Evolutionary conservation across 2,888 invertebrate genomes (phyloP), one percentile per base, ranked within the genome.

Genomic region (Leucania comma): DNA sequence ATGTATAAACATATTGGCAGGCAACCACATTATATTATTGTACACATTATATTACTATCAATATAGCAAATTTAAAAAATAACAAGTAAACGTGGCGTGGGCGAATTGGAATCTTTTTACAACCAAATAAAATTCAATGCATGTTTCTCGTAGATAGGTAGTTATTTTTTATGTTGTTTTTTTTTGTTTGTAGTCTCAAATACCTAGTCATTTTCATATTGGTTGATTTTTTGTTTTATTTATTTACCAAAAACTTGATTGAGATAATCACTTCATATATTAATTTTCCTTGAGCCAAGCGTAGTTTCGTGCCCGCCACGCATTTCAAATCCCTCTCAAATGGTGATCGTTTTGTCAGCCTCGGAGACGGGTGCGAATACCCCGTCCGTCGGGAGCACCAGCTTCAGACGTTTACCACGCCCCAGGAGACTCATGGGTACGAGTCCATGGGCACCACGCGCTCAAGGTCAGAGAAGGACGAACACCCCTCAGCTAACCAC

Each of bases 381-480:
- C 98, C 98, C 88, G 98, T 98, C 93, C 97, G 98, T 89, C 97
- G 97, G 89, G 97, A 98, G 93, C 96, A 96, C 88, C 95, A 94
- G 87, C 92, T 95, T 80, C 94, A 94, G 92, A 93, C 95, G 78
- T 95, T 95, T 92, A 92, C 93, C 72, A 90, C 92, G 76, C 86
- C 93, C 68, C 93, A 90, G 87, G 95, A 95, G 78, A 83, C 91
- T 75, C 96, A 96, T 91, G 96, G 96, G 88, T 98, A 98, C 97
- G 97, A 98, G 96, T 98, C 98, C 88, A 98, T 98, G 98, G 98
- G 98, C 96, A 97, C 97, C 96, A 98, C 97, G 93, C 97, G 97
- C 94, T 97, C 97, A 96, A 98, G 98, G 97, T 98, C 97, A 97
- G 98, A 97, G 51, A 87, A 81, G 77, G 88, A 88, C 69, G 89